Base-by-base conservation (phyloP, 1,140 invertebrate genomes). In the Drosophila bifasciata region DNA sequence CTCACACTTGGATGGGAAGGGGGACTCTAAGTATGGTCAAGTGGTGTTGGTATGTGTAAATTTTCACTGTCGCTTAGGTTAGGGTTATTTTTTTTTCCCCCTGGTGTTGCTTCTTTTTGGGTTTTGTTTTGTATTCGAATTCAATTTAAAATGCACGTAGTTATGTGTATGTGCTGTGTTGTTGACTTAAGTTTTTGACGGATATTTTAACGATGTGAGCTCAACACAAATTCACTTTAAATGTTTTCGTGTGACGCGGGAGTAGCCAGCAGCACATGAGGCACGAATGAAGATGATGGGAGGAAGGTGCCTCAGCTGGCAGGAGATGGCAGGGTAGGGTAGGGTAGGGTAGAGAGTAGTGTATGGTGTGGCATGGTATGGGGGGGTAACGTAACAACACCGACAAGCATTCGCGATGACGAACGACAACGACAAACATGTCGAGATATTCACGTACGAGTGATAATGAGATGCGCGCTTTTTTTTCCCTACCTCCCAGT, bases 141-240 rank as follows among this genome's bases (percentile, higher is more conserved):
- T 90, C 79, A 90, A 90, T 88, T 88, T 90, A 77, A 90, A 88
- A 90, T 84, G 89, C 88, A 90, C 88, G 88, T 86, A 90, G 83
- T 90, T 89, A 79, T 90, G 88, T 88, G 79, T n/a, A n/a, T n/a
- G n/a, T n/a, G n/a, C n/a, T n/a, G n/a, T n/a, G n/a, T n/a, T 90
- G 88, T 90, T 90, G 86, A 74, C 88, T 89, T 88, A 90, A 90
- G 77, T 88, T 90, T 90, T 90, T 90, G 83, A 90, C 88, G 83
- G 86, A 84, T 90, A 88, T 90, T 88, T 90, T 90, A 90, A 90
- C 88, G 88, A 90, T 90, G 79, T 90, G 88, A 90, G 83, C 88
- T 90, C 88, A 90, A 90, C 78, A 90, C 84, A 90, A 90, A 90
- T 90, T 90, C 86, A 90, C 88, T 88, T 90, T 86, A 90, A 90